Evolutionary conservation across 2,888 invertebrate genomes (phyloP).

Genomic region (Amblyjoppa fuscipennis): DNA sequence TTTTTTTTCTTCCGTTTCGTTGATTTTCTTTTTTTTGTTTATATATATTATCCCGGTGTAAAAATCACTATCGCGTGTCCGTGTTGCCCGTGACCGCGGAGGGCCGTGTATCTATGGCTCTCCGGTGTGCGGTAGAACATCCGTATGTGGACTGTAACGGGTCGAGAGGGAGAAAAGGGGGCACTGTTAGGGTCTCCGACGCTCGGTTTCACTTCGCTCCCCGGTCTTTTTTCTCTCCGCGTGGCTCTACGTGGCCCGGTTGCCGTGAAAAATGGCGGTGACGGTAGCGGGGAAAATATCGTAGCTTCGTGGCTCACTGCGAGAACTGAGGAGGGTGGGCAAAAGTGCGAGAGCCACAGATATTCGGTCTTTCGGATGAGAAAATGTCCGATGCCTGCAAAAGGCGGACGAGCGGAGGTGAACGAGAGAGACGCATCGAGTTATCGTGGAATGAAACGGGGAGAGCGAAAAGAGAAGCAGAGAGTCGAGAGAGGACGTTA

Average conservation of each 20-base stretch:
- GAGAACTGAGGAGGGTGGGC: slow-evolving; percentile 33
- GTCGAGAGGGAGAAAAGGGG: slow-evolving; percentile 20
- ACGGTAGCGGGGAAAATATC: slow-evolving; percentile 69
- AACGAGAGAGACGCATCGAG: not conserved
- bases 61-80: slow-evolving; percentile 68
- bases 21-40: slow-evolving; percentile 13
- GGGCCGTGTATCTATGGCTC: slow-evolving; percentile 32
- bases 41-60: not conserved
- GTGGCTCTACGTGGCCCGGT: slow-evolving; percentile 64
- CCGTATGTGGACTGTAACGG: slow-evolving; percentile 41
- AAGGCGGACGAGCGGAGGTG: not conserved
- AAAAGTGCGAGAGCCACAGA: slow-evolving; percentile 34
- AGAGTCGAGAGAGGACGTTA: slow-evolving; percentile 44
- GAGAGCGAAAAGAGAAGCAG: slow-evolving; percentile 1
- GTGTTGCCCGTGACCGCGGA: slow-evolving; percentile 61
- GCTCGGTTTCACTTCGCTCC: slow-evolving; percentile 17
- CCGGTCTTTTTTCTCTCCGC: slow-evolving; percentile 38
- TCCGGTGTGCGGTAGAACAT: slow-evolving; percentile 40
- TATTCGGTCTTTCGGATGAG: not conserved
- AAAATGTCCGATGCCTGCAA: not conserved
- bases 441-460: slow-evolving; percentile 33
- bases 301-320: slow-evolving; percentile 66
- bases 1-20: not conserved
- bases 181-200: slow-evolving; percentile 7
- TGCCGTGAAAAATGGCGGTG: slow-evolving; percentile 74